Conservation (phyloP, 1,140 invertebrate species). For the Tyrophagus putrescentiae region DNA sequence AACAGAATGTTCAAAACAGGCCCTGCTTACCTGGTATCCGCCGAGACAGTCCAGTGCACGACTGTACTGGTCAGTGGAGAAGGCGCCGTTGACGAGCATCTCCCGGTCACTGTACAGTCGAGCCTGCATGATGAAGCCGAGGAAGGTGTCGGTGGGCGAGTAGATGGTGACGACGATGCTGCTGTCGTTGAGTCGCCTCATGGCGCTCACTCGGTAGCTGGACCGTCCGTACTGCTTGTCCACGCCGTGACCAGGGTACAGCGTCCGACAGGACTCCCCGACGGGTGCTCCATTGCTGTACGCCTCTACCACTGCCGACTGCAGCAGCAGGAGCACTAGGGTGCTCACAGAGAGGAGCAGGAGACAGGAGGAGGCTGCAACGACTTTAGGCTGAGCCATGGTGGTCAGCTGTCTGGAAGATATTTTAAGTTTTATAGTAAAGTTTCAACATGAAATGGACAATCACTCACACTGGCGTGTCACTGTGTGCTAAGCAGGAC, state of each 20-base stretch:
- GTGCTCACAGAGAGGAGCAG: no score
- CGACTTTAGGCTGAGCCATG: no score
- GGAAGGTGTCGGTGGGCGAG: background rate
- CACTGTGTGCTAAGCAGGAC: no score
- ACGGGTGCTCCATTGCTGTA: slow-evolving; percentile 17
- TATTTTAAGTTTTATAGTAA: no score
- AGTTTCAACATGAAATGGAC: no score
- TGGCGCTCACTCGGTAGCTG: background rate
- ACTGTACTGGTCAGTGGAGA: background rate
- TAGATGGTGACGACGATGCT: slow-evolving; percentile 7
- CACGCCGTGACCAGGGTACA: slow-evolving; percentile 16
- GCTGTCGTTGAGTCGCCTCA: background rate
- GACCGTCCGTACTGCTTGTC: slow-evolving; percentile 18
- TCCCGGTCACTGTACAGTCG: slow-evolving; percentile 6
- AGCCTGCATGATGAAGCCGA: slow-evolving; percentile 17
- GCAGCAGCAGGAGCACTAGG: background rate
- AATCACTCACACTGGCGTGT: no score
- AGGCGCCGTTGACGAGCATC: slow-evolving; percentile 11
- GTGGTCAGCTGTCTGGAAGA: no score
- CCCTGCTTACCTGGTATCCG: slow-evolving; percentile 1
- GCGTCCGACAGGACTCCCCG: slow-evolving; percentile 13
- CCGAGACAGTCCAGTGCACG: slow-evolving; percentile 10
- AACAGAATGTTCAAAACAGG: no score
- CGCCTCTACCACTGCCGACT: background rate
- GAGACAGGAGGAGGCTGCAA: no score